Evolutionary conservation across 2,888 invertebrate genomes (phyloP), one percentile per base, ranked within the genome.

Genomic region (Erebia palarica): DNA sequence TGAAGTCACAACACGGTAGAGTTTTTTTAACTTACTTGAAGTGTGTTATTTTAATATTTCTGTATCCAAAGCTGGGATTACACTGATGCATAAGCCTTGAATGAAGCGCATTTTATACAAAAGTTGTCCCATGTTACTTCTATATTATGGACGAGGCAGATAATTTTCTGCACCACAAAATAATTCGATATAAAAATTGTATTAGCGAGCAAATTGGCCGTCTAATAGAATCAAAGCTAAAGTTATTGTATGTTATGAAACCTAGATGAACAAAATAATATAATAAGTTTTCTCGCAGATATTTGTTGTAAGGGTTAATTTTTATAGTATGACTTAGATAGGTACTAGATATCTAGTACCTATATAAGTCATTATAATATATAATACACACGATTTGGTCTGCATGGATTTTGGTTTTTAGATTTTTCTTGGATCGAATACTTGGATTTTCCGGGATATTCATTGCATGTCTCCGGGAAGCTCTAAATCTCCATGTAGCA

Each of bases 61-160:
- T 65, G 58, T 69, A 27, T 53, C 60, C 58, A 55, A 65, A 58
- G 71, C 36, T 69, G 36, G 18, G 9, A 36, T 0, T 1, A 57
- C 18, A 82, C 76, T 82, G 81, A 77, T 80, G 76, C 75, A 71
- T 7, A 53, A 16, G n/a, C 27, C 61, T 3, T 58, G 42, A 42
- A 47, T 60, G 49, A 64, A 49, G 5, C 13, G 42, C 72, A 61
- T 77, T 77, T 74, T 76, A 77, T 77, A 77, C 73, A 59, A 55
- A 47, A 73, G 9, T 27, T 16, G 27, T 49, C 42, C 21, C 14
- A 61, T 64, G 42, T 69, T 57, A 60, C 9, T 14, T 18, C 13
- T 65, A 65, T 63, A 63, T 16, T 14, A 44, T 18, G 3, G 16
- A 16, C 36, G n/a, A 1, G 61, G 44, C 18, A 21, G 11, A 69